Base-by-base conservation (phyloP, 2,888 invertebrate genomes). In the Octonoba sinensis region DNA sequence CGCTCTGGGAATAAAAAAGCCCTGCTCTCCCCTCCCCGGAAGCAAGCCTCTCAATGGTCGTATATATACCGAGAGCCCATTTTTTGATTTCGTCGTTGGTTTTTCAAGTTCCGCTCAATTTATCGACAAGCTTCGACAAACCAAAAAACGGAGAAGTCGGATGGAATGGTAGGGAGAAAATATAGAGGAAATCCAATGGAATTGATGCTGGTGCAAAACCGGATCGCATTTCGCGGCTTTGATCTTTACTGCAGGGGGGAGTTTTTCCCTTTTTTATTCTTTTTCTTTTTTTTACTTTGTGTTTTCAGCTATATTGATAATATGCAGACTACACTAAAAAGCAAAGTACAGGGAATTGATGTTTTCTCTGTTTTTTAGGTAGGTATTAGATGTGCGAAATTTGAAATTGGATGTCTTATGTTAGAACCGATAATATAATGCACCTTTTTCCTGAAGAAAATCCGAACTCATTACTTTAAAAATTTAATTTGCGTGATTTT, bases 31-130 rank as follows among this genome's bases (percentile, higher is more conserved):
- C 36, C 36, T 3, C 36, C 36, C 36, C 36, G 6, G 36, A 36
- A 36, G 36, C 36, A 36, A 36, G 11, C 36, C 36, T 36, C 36
- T 36, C 36, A 36, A 36, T 36, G 36, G 36, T 36, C 36, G 8
- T 36, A 36, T 36, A 36, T 36, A 8, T 60, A 20, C 62, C 66
- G 24, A 22, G 51, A 56, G 46, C 56, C 60, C 66, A 67, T 66
- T 57, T 73, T 59, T 24, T 59, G 75, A 59, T 67, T 75, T 67
- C 22, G 18, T 24, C 57, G 22, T 24, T 22, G 57, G 57, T 67
- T 59, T 69, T 69, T 60, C 20, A 36, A 69, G 46, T 72, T 72
- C 62, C 75, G 62, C 56, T 76, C 75, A 76, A 76, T 76, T 76
- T 76, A 76, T 69, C 46, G 67, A 74, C 74, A 76, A 69, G 75